phyloP scores from a whole-genome alignment of 2,113 vertebrate species.

The Toxostoma redivivum region DNA sequence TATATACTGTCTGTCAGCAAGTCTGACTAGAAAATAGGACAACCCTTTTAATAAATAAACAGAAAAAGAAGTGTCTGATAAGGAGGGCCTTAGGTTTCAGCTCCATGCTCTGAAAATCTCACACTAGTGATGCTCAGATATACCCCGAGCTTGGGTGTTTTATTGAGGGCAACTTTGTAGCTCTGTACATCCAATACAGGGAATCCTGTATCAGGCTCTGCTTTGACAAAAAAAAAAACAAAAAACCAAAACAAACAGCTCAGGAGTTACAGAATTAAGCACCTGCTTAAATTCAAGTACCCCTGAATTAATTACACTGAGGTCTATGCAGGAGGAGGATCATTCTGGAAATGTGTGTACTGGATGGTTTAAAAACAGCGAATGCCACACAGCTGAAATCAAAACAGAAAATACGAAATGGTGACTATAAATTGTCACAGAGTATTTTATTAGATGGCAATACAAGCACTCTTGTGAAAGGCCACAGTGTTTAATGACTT shows the following conservation, averaged over 20 bases:
- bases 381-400: background rate
- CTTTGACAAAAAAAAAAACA: background rate
- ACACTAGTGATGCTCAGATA: background rate
- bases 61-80: background rate
- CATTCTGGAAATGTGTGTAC: background rate
- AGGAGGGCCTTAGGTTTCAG: background rate
- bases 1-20: background rate
- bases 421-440: background rate
- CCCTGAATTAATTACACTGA: background rate
- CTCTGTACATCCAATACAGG: background rate
- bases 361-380: background rate
- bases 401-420: background rate
- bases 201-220: background rate
- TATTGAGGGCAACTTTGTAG: background rate
- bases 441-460: background rate
- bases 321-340: background rate
- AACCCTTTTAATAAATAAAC: background rate
- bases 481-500: background rate
- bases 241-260: background rate
- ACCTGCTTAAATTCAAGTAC: background rate
- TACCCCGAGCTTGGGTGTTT: background rate
- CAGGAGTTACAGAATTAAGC: background rate
- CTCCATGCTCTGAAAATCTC: background rate
- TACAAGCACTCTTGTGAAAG: background rate
- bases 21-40: background rate